Evolutionary conservation across 2,113 vertebrate species (phyloP).

Genomic region (Accipiter virgatus): DNA sequence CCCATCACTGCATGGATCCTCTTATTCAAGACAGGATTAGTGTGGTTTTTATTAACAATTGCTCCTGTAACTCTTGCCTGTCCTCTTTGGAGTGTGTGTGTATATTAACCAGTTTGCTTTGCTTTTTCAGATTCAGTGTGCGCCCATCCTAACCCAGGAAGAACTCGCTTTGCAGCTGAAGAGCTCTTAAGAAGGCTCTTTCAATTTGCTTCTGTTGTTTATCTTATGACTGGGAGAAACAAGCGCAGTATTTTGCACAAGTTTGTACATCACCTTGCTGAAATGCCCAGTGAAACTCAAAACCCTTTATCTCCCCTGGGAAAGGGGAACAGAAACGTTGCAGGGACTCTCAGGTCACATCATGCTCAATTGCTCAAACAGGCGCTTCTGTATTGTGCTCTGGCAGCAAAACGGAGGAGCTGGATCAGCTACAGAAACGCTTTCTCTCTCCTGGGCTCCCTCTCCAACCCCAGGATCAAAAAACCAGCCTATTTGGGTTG

Average conservation of each 20-base stretch:
- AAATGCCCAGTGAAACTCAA: conserved; percentile 18
- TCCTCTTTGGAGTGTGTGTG: conserved; percentile 71
- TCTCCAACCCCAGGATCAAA: neutral
- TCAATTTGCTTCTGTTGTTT: conserved; percentile 72
- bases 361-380: conserved; percentile 80
- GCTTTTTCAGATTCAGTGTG: conserved; percentile 94
- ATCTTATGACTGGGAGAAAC: conserved; percentile 65
- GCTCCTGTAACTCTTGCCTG: conserved; percentile 70
- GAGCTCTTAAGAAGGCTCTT: conserved; percentile 78
- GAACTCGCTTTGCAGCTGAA: conserved; percentile 79
- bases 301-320: neutral
- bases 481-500: rapidly evolving
- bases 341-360: conserved; percentile 76
- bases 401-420: conserved; percentile 34
- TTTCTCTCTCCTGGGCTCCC: conserved; percentile 27
- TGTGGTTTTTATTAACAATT: conserved; percentile 70
- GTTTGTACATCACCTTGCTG: conserved; percentile 72
- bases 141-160: conserved; percentile 81
- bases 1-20: conserved; percentile 45
- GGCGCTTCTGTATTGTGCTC: conserved; percentile 65
- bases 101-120: conserved; percentile 97
- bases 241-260: conserved; percentile 61
- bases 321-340: conserved; percentile 19
- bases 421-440: conserved; percentile 59
- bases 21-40: conserved; percentile 12